Conservation (phyloP, 2,888 invertebrate genomes). For the Thecocarcelia acutangulata region DNA sequence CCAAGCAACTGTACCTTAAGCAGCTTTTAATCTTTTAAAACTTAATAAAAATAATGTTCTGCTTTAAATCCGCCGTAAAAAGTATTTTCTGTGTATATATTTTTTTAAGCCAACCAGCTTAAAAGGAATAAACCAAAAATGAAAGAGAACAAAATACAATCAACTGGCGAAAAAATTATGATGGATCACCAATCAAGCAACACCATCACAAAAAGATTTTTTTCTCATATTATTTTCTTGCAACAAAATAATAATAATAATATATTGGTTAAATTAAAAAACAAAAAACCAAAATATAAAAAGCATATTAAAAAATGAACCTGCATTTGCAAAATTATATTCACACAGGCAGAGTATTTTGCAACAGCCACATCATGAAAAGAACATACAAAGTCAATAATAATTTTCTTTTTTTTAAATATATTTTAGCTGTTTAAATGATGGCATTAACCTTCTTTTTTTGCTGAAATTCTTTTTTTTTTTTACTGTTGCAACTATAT, state of each 20-base stretch:
- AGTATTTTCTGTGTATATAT: conserved; percentile 8
- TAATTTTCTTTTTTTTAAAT: conserved; percentile 61
- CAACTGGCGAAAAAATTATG: conserved; percentile 74
- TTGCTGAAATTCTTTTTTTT: conserved; percentile 31
- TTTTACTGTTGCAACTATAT: conserved; percentile 53
- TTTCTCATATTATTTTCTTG: conserved; percentile 41
- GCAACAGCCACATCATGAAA: conserved; percentile 51
- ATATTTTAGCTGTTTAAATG: conserved; percentile 62
- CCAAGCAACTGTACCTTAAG: background rate
- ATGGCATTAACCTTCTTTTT: conserved; percentile 66
- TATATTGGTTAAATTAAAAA: conserved; percentile 58
- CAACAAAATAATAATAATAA: conserved; percentile 63
- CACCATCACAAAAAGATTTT: conserved; percentile 74
- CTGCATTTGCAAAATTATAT: conserved; percentile 65
- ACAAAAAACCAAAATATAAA: conserved; percentile 40
- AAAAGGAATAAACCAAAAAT: conserved; percentile 15
- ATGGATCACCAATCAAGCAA: conserved; percentile 81
- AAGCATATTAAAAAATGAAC: conserved; percentile 46
- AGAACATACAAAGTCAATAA: conserved; percentile 66
- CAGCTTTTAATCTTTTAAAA: conserved; percentile 18
- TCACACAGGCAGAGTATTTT: conserved; percentile 45
- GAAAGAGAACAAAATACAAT: conserved; percentile 1
- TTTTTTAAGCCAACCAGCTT: conserved; percentile 46
- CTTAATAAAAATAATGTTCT: background rate
- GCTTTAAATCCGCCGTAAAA: conserved; percentile 10